Percentiles rank a stretch among this genome's conserved stretches.
Evolutionary conservation across 2,797 vertebrate species (phyloP).

Genomic region (Typhlichthys eigenmanni): DNA sequence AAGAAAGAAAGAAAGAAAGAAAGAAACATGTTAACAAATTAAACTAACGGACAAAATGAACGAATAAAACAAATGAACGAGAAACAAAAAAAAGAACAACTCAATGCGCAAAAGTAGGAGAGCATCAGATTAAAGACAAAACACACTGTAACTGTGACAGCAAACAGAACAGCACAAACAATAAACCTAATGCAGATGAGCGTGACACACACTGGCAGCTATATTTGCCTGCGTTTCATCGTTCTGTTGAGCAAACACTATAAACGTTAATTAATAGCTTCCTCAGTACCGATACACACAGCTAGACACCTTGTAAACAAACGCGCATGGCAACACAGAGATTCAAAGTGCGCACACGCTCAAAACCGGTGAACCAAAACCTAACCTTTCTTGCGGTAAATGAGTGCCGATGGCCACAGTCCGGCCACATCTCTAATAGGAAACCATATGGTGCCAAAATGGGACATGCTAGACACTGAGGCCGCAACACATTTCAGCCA

Average conservation of each 20-base stretch:
- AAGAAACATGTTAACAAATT: background rate
- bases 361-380: slow-evolving; percentile 29
- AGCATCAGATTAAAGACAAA: background rate
- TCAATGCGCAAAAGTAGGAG: background rate
- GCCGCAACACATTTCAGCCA: slow-evolving; percentile 62
- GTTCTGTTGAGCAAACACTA: slow-evolving; percentile 41
- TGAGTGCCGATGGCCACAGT: slow-evolving; percentile 51
- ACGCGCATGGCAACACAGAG: slow-evolving; percentile 14
- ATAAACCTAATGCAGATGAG: slow-evolving; percentile 17
- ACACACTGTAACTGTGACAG: too few species aligned
- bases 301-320: slow-evolving; percentile 19
- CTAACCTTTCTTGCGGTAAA: slow-evolving; percentile 40
- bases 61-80: too few species aligned
- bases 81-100: background rate
- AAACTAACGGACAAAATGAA: too few species aligned
- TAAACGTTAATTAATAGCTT: slow-evolving; percentile 7
- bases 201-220: background rate
- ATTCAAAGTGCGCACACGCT: slow-evolving; percentile 5
- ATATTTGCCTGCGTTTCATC: slow-evolving; percentile 40
- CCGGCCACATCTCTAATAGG: slow-evolving; percentile 45
- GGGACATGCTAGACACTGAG: slow-evolving; percentile 34
- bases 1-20: background rate
- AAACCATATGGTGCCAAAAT: slow-evolving; percentile 56
- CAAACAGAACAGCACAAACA: slow-evolving; percentile 17
- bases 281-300: background rate